These are phyloP conservation scores for Typhlichthys eigenmanni DNA, from an alignment of 2,797 vertebrate species.

Conservation along the genomic window DNA sequence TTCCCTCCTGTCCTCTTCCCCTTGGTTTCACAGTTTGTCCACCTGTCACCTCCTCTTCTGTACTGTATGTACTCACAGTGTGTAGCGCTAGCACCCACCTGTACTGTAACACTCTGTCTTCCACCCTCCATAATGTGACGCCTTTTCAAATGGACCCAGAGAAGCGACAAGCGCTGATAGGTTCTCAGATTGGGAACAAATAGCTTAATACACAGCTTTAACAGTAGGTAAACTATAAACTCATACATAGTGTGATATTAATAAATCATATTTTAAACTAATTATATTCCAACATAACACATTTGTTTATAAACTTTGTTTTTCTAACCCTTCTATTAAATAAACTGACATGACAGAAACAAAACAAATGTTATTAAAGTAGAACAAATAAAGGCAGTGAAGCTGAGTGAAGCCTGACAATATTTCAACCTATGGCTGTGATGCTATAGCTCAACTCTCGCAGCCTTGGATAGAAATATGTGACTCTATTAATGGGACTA, in stretches of 20 bases:
- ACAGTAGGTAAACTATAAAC: not conserved
- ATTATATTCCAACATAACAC: constrained; percentile 5
- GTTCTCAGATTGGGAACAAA: not conserved
- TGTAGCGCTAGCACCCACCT: constrained; percentile 47
- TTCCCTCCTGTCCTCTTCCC: constrained; percentile 41
- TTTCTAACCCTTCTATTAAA: constrained; percentile 10
- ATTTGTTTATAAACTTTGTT: not conserved
- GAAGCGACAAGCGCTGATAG: constrained; percentile 19
- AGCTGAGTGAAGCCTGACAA: constrained; percentile 2
- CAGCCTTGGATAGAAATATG: not conserved
- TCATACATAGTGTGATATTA: not conserved
- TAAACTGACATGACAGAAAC: not conserved
- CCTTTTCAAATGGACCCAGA: constrained; percentile 22
- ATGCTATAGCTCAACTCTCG: not conserved
- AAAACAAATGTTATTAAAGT: not conserved
- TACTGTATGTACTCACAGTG: constrained; percentile 60
- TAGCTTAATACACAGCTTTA: not conserved
- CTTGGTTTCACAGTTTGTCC: constrained; percentile 74
- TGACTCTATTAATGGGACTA: not conserved
- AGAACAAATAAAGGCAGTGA: not conserved
- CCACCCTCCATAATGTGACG: constrained; percentile 23
- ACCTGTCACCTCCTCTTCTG: constrained; percentile 65
- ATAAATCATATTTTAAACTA: not conserved
- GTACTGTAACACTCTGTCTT: constrained; percentile 28
- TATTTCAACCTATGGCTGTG: constrained; percentile 12